A percentile compares a stretch with the other conserved stretches of the same genome.
Evolutionary conservation across 2,113 vertebrate species (phyloP).

Genomic region (Anser brachyrhynchus): DNA sequence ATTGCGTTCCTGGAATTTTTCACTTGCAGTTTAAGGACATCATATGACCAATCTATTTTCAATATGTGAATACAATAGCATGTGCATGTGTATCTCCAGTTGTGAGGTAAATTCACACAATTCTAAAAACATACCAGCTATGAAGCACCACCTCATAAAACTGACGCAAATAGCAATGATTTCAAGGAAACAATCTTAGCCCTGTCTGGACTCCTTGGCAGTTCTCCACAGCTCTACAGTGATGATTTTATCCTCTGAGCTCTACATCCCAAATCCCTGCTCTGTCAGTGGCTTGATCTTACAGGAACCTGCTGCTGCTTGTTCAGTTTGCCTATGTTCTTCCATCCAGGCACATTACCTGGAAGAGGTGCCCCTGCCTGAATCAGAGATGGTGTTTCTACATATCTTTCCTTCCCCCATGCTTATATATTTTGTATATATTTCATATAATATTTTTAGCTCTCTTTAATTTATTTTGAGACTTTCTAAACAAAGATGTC

Average conservation of each 20-base stretch:
- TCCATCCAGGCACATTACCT: not conserved
- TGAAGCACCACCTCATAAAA: not conserved
- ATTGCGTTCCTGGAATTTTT: not conserved
- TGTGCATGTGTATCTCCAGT: not conserved
- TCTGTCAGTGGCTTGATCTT: not conserved
- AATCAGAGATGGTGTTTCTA: not conserved
- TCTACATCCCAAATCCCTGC: not conserved
- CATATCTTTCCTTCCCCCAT: not conserved
- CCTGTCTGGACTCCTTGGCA: not conserved
- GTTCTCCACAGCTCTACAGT: not conserved
- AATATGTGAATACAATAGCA: not conserved
- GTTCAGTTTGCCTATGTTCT: not conserved
- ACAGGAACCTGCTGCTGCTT: not conserved
- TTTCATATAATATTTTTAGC: not conserved
- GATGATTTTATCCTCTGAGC: not conserved
- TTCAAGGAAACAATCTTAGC: not conserved
- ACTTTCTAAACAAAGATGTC: not conserved
- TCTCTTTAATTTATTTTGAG: not conserved
- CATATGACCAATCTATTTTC: not conserved
- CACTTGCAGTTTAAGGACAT: not conserved
- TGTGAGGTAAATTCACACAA: not conserved
- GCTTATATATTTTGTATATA: not conserved
- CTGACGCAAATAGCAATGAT: not conserved
- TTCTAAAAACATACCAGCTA: not conserved
- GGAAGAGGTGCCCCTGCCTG: not conserved